Conservation (phyloP, 2,113 vertebrate species). For the Baryphthengus martii region DNA sequence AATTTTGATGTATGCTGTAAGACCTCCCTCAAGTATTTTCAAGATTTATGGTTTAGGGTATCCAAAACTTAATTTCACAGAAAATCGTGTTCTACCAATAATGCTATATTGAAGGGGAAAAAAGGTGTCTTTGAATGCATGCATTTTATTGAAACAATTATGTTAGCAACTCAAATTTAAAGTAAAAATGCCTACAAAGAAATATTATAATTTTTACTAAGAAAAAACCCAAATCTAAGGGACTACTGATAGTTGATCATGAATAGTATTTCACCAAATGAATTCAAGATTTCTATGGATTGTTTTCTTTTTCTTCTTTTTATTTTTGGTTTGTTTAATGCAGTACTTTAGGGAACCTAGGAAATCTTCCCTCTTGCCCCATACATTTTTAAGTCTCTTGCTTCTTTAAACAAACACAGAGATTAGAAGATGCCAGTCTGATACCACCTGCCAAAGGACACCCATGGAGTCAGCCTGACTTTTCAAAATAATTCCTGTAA, state of each 20-base stretch:
- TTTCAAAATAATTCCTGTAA: background rate
- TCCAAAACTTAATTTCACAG: background rate
- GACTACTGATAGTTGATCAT: background rate
- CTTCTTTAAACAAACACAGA: background rate
- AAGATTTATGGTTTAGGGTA: background rate
- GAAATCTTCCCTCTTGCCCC: background rate
- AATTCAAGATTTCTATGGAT: background rate
- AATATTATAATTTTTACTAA: background rate
- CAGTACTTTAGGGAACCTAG: background rate
- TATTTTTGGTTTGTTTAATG: background rate
- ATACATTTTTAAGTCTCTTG: background rate
- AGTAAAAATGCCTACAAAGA: background rate
- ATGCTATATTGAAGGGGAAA: background rate
- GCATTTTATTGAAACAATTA: background rate
- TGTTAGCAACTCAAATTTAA: background rate
- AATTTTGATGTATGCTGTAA: background rate
- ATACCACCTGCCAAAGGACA: background rate
- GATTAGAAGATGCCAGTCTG: background rate
- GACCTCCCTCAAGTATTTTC: background rate
- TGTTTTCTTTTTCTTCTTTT: background rate
- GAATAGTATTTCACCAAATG: background rate
- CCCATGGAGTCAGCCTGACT: background rate
- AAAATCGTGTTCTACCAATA: background rate
- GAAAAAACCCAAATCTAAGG: background rate
- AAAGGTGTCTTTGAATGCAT: background rate